Percentiles rank a stretch among this genome's conserved stretches.
Evolutionary conservation across 1,140 invertebrate species (phyloP).

Genomic region (Plectrocnemia conspersa): DNA sequence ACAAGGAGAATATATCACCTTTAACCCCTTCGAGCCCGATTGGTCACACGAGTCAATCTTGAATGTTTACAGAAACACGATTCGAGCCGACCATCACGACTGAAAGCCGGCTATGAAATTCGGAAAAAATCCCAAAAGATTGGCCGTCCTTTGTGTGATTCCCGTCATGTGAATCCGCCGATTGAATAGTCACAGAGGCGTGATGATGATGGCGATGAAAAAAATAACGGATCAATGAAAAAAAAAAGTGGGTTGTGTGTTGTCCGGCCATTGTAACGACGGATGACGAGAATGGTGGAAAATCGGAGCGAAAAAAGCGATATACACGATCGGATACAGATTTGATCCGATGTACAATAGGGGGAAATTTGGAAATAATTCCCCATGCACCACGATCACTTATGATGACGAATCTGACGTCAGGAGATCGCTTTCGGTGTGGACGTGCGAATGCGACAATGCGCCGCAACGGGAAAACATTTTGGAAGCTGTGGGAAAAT

Average conservation of each 20-base stretch:
- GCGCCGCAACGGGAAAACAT: too few relatives aligned
- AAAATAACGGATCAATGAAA: neutral
- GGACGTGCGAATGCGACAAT: too few relatives aligned
- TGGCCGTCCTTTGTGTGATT: constrained; percentile 22
- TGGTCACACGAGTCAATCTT: constrained; percentile 30
- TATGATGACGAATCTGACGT: constrained; percentile 28
- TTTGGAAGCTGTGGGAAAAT: too few relatives aligned
- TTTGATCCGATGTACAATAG: constrained; percentile 2
- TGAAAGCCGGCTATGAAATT: neutral
- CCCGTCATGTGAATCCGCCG: constrained; percentile 31
- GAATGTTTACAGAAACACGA: constrained; percentile 31
- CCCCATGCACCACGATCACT: constrained; percentile 27
- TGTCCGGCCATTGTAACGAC: constrained; percentile 15
- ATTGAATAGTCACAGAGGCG: too few relatives aligned
- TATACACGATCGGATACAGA: constrained; percentile 19
- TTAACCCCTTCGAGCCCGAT: constrained; percentile 18
- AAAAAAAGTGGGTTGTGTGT: constrained; percentile 17
- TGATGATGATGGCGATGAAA: neutral
- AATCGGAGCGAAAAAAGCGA: constrained; percentile 24
- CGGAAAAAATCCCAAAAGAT: constrained; percentile 30
- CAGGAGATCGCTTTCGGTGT: constrained; percentile 3
- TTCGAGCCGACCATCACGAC: constrained; percentile 17
- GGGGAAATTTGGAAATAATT: constrained; percentile 19
- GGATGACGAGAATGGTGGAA: constrained; percentile 29
- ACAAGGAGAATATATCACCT: constrained; percentile 14